Evolutionary conservation across 2,888 invertebrate species (phyloP).

Genomic region (Baccha elongata): DNA sequence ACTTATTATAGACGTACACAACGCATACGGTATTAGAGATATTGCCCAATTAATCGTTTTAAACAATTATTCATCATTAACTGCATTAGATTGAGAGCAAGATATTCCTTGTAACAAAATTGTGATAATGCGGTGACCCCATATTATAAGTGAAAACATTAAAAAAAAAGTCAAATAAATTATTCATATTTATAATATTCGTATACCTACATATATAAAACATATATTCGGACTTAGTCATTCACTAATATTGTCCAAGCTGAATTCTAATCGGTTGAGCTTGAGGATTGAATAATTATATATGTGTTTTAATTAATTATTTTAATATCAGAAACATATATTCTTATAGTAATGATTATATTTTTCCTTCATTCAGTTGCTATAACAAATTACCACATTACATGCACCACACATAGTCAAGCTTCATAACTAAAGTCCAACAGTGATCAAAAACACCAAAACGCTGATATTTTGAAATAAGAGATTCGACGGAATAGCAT

Average conservation of each 20-base stretch:
- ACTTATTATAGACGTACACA: constrained; percentile 78
- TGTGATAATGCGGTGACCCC: constrained; percentile 35
- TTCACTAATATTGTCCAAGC: constrained; percentile 5
- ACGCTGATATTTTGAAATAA: no score
- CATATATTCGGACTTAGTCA: constrained; percentile 18
- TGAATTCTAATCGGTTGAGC: neutral
- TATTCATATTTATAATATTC: no score
- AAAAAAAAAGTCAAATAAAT: constrained; percentile 62
- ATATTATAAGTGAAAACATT: constrained; percentile 50
- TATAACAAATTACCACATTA: neutral
- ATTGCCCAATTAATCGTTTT: constrained; percentile 2
- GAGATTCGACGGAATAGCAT: no score
- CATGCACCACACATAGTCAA: no score
- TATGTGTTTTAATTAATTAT: no score
- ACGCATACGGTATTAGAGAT: constrained; percentile 75
- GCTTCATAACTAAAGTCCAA: no score
- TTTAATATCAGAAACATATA: constrained; percentile 1
- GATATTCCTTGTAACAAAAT: constrained; percentile 53
- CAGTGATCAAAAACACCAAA: no score
- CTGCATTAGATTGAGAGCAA: constrained; percentile 40
- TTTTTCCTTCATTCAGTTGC: no score
- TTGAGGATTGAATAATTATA: no score
- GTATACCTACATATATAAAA: no score
- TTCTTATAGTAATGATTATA: neutral
- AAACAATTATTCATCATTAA: constrained; percentile 20